Conservation (phyloP, 2,888 invertebrate genomes). For the Ceraclea dissimilis region DNA sequence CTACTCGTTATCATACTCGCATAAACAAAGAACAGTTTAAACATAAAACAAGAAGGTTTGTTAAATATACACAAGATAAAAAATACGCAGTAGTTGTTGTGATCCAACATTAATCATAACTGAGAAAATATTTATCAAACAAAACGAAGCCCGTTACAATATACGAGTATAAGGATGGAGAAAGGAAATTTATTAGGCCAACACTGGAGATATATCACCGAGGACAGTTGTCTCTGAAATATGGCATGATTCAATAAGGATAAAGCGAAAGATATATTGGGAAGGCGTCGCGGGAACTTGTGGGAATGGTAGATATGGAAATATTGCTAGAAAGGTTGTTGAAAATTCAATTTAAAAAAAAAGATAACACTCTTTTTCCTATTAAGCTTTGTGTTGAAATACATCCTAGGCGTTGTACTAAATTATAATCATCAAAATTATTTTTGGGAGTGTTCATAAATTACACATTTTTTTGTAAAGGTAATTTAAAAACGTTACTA, state of each 20-base stretch:
- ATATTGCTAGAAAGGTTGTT: no score
- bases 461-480: no score
- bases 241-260: slow-evolving; percentile 2
- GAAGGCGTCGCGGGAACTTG: no score
- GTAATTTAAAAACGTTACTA: no score
- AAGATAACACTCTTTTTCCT: no score
- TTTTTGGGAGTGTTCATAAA: no score
- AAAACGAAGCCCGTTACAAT: background rate
- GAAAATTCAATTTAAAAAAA: no score
- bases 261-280: background rate
- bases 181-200: slow-evolving; percentile 2
- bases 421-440: no score
- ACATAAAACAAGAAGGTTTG: background rate
- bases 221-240: background rate
- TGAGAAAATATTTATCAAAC: slow-evolving; percentile 4
- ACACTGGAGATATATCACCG: background rate
- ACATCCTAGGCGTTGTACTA: no score
- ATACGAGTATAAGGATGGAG: background rate
- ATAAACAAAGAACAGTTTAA: background rate
- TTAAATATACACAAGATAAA: background rate
- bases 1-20: background rate
- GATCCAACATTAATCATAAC: background rate
- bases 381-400: no score
- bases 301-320: no score
- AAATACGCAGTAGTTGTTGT: background rate